Evolutionary conservation across 2,113 vertebrate species (phyloP).

Genomic region (Hemiscyllium ocellatum): DNA sequence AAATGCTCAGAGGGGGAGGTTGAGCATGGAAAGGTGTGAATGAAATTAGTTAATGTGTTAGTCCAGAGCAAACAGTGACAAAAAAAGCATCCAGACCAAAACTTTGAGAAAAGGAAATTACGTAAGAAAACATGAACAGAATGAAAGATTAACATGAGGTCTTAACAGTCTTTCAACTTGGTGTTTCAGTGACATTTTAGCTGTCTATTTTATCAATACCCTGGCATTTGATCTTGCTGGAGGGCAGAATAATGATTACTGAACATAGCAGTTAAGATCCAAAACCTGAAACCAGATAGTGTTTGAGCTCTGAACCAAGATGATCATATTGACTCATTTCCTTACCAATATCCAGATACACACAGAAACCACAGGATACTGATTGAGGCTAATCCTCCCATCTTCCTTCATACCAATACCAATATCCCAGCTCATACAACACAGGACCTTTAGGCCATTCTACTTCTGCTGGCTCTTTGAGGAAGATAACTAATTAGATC

Average conservation of each 20-base stretch:
- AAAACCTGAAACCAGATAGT: too few species aligned
- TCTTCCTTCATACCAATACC: too few species aligned
- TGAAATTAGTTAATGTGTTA: neutral
- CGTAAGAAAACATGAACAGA: neutral
- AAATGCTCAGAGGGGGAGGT: neutral
- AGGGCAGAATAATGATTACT: neutral
- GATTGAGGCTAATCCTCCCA: too few species aligned
- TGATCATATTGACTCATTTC: too few species aligned
- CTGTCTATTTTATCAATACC: neutral
- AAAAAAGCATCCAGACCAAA: neutral
- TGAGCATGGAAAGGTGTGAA: neutral
- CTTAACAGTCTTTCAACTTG: neutral
- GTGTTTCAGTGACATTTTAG: neutral
- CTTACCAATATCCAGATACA: too few species aligned
- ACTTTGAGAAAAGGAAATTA: neutral
- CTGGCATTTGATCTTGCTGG: neutral
- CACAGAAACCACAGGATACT: too few species aligned
- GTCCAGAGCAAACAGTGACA: neutral
- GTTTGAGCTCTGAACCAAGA: too few species aligned
- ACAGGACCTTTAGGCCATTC: too few species aligned
- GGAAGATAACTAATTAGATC: too few species aligned
- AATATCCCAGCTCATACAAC: too few species aligned
- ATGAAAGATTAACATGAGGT: neutral
- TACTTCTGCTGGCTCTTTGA: too few species aligned
- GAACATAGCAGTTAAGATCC: too few species aligned